phyloP scores from a whole-genome alignment of 2,797 vertebrate species.

The Mormyrus proboscirostris region DNA sequence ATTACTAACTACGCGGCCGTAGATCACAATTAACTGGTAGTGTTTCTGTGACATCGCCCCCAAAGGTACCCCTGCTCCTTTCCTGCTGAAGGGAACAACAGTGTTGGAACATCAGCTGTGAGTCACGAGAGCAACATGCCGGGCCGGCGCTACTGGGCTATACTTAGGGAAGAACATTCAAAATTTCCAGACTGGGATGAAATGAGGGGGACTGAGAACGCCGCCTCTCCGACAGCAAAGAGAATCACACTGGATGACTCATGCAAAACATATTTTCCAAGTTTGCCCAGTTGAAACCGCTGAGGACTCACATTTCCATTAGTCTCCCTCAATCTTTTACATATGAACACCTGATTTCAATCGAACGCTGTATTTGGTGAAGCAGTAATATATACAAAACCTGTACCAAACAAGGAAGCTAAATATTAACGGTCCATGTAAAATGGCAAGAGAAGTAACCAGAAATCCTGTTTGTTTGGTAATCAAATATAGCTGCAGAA shows the following conservation, averaged over 20 bases:
- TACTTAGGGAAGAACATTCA: conserved; percentile 62
- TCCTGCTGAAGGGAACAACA: not conserved
- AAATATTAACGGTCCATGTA: not conserved
- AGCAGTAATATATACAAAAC: not conserved
- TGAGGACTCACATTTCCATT: not conserved
- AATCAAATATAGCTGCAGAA: not conserved
- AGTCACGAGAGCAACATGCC: conserved; percentile 45
- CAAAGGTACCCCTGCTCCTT: not conserved
- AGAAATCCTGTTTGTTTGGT: not conserved
- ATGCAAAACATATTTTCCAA: not conserved
- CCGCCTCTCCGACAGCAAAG: conserved; percentile 1
- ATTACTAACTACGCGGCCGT: not conserved
- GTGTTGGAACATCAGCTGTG: conserved; percentile 27
- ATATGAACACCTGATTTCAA: not conserved
- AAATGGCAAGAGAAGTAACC: not conserved
- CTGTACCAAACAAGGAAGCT: not conserved
- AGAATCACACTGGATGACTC: not conserved
- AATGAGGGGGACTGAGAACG: conserved; percentile 22
- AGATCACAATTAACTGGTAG: not conserved
- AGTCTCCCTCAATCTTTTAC: not conserved
- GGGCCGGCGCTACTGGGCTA: conserved; percentile 45
- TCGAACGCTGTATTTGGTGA: not conserved
- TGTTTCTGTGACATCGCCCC: not conserved
- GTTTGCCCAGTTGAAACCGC: not conserved
- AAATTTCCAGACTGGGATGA: conserved; percentile 54